Conservation (phyloP, 2,888 invertebrate species). For the Plemyria rubiginata region DNA sequence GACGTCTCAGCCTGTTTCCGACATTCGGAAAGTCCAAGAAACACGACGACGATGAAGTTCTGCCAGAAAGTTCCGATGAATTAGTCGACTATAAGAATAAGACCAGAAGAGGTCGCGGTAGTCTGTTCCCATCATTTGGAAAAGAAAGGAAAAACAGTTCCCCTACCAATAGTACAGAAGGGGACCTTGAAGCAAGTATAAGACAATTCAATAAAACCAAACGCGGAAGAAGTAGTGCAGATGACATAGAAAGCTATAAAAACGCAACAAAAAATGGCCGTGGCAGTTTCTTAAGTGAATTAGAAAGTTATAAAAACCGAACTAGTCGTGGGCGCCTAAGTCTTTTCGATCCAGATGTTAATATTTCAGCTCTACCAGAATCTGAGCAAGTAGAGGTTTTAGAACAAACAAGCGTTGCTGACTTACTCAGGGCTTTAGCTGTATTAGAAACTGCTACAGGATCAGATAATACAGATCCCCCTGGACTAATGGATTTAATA, state of each 20-base stretch:
- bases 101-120: slow-evolving; percentile 67
- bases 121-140: slow-evolving; percentile 76
- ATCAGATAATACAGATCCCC: slow-evolving; percentile 43
- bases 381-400: slow-evolving; percentile 86
- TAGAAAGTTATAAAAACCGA: slow-evolving; percentile 71
- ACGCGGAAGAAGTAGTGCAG: slow-evolving; percentile 61
- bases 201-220: slow-evolving; percentile 70
- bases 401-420: slow-evolving; percentile 93
- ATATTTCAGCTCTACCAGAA: slow-evolving; percentile 69
- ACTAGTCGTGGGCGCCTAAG: slow-evolving; percentile 75
- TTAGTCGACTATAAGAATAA: slow-evolving; percentile 75
- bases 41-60: slow-evolving; percentile 64
- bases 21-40: slow-evolving; percentile 73
- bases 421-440: slow-evolving; percentile 91
- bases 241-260: slow-evolving; percentile 57
- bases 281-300: slow-evolving; percentile 58
- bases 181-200: slow-evolving; percentile 73
- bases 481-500: slow-evolving; percentile 62
- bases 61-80: slow-evolving; percentile 79
- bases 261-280: slow-evolving; percentile 51
- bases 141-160: slow-evolving; percentile 70
- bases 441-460: slow-evolving; percentile 82
- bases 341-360: slow-evolving; percentile 76
- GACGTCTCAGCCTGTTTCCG: slow-evolving; percentile 73
- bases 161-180: slow-evolving; percentile 57